Base-by-base conservation (phyloP, 2,797 vertebrate species). In the Rachycentron canadum region DNA sequence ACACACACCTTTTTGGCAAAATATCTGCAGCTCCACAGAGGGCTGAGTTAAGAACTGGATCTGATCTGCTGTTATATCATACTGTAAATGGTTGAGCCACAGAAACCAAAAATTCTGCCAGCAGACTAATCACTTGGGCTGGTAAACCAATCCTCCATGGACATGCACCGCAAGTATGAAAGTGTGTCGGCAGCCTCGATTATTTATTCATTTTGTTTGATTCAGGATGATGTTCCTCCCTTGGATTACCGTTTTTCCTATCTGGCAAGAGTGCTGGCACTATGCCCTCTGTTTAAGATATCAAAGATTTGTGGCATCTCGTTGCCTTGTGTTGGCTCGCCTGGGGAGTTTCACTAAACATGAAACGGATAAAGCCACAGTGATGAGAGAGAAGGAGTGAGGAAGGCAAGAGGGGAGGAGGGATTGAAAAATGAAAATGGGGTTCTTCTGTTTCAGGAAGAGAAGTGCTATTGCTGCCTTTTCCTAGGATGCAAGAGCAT, bases 161-260 rank as follows among this genome's bases (percentile, higher is more conserved):
- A 93, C 92, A 88, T 86, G 91, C 90, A 93, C 92, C 93, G 83
- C 94, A 93, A 94, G 90, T 94, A 94, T 94, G 91, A 94, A 94
- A 92, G 92, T 89, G 92, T 93, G 92, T 94, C 93, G 91, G 92
- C 89, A 91, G 89, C 90, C 92, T 85, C 93, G 89, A 95, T 95
- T 95, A 95, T 95, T 95, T 95, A 95, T 95, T 95, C 93, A 94
- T 95, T 93, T 95, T 92, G 93, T 94, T 94, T 94, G 93, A 95
- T 94, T 94, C 91, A 78, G 93, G 91, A 93, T 91, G 88, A 92
- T 93, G 94, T 94, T 94, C 90, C 92, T 93, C 92, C 86, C 82
- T 90, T 91, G 93, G 92, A 94, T 92, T 91, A 90, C 86, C 75
- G 79, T 86, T 90, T 86, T 92, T 90, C 91, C 90, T 90, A 89